Percentiles rank a stretch among this genome's conserved stretches.
These are phyloP conservation scores for Drosophila mayri DNA, from an alignment of 1,140 invertebrate genomes.

Conservation along the genomic window DNA sequence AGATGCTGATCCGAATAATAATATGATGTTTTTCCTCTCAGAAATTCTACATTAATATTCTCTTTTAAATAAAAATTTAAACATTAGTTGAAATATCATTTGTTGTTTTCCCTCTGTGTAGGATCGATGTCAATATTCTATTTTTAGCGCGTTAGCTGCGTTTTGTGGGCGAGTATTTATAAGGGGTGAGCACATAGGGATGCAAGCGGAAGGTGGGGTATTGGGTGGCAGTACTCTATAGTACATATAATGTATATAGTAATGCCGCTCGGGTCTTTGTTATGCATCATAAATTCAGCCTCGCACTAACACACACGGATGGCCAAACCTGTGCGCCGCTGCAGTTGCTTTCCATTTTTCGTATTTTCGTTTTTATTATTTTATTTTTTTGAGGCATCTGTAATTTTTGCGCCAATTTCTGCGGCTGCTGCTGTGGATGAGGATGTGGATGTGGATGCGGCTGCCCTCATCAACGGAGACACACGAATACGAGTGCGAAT, in stretches of 20 bases:
- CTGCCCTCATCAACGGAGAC: conserved; percentile 27
- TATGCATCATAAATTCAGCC: conserved; percentile 43
- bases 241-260: not conserved
- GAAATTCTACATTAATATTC: not conserved
- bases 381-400: conserved; percentile 65
- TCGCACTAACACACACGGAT: conserved; percentile 32
- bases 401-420: conserved; percentile 79
- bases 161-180: not conserved
- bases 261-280: conserved; percentile 22
- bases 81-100: too few species aligned
- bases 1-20: too few species aligned
- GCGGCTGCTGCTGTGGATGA: conserved; percentile 58
- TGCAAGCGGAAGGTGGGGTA: not conserved
- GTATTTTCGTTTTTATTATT: conserved; percentile 26
- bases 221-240: conserved; percentile 2
- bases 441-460: conserved; percentile 27
- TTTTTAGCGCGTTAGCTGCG: conserved; percentile 54
- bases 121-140: conserved; percentile 34
- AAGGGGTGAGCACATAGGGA: conserved; percentile 10
- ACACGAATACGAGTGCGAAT: conserved; percentile 57
- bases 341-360: conserved; percentile 12
- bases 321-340: conserved; percentile 9
- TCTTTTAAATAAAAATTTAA: not conserved
- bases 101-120: conserved; percentile 14
- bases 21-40: too few species aligned